Conservation (phyloP, 1,140 invertebrate species). For the Saccostrea cuccullata region DNA sequence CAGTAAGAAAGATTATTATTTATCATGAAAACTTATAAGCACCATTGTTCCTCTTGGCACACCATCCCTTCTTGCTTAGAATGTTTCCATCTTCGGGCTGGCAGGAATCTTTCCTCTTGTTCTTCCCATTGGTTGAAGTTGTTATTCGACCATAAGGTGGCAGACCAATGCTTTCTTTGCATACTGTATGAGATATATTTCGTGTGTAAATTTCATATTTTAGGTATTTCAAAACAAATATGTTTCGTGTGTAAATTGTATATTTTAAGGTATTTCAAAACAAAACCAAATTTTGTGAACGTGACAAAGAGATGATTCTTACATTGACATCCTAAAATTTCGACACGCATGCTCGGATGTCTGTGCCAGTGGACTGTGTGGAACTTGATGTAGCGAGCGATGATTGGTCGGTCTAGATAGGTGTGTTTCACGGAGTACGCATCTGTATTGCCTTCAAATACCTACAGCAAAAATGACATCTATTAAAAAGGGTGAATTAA, state of each 20-base stretch:
- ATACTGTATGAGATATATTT: conserved; percentile 77
- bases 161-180: conserved; percentile 81
- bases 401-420: conserved; percentile 80
- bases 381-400: conserved; percentile 81
- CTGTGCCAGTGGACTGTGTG: conserved; percentile 81
- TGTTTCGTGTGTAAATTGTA: not conserved
- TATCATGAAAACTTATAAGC: conserved; percentile 55
- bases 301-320: conserved; percentile 51
- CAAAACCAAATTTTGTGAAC: not conserved
- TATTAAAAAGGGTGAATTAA: not conserved
- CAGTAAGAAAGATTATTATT: not conserved
- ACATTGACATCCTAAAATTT: conserved; percentile 83
- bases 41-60: conserved; percentile 81
- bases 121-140: conserved; percentile 79
- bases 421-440: conserved; percentile 80
- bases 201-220: not conserved
- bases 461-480: conserved; percentile 68
- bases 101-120: conserved; percentile 80
- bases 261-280: not conserved
- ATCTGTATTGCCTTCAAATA: conserved; percentile 81
- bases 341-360: conserved; percentile 81
- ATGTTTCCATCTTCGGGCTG: conserved; percentile 81
- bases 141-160: conserved; percentile 81
- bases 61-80: conserved; percentile 82
- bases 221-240: not conserved